Percentiles rank a stretch among this genome's conserved stretches.
Conservation (phyloP, 2,888 invertebrate genomes). For the Balanococcus diminutus region DNA sequence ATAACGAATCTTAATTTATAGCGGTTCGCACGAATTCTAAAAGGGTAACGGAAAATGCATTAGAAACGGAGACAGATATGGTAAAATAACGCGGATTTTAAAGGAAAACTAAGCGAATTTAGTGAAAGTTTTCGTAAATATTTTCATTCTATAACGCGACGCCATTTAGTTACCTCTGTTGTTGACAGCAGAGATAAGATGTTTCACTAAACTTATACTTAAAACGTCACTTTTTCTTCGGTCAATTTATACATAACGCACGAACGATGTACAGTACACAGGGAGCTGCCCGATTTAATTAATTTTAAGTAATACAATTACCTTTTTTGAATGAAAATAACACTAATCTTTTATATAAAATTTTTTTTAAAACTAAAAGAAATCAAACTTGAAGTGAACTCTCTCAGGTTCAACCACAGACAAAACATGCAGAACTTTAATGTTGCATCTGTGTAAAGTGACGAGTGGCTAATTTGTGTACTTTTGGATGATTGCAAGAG, state of each 20-base stretch:
- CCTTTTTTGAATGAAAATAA: no score
- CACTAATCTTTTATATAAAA: no score
- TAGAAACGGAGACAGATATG: background rate
- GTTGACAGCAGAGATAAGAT: background rate
- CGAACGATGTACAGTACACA: background rate
- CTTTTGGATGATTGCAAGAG: no score
- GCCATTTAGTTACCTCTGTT: slow-evolving; percentile 24
- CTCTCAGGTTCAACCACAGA: no score
- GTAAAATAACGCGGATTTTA: background rate
- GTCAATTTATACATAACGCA: background rate
- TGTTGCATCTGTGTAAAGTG: no score
- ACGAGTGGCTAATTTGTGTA: no score
- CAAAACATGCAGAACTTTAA: no score
- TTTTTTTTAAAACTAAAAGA: no score
- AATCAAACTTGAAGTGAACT: no score
- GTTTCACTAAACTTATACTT: background rate
- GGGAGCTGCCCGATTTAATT: background rate
- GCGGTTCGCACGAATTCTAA: background rate
- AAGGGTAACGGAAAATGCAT: background rate
- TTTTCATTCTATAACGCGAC: background rate
- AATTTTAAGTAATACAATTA: no score
- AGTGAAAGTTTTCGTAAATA: background rate
- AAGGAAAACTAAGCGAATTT: slow-evolving; percentile 1
- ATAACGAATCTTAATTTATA: background rate
- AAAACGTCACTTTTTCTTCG: background rate